These are phyloP conservation scores for Cottus gobio DNA, from an alignment of 2,113 vertebrate species.

Conservation along the genomic window DNA sequence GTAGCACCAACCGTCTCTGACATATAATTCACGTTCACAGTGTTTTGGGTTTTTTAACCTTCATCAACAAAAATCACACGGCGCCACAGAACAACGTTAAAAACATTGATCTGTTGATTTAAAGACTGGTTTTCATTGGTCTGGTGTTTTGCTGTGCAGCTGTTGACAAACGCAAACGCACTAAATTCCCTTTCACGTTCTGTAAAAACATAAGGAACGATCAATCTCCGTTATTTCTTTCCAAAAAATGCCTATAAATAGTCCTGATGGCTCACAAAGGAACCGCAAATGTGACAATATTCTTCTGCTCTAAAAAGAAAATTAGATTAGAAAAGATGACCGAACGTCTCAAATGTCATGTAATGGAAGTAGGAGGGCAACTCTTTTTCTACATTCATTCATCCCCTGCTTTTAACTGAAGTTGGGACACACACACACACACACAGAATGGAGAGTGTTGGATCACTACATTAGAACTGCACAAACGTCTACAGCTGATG, in stretches of 20 bases:
- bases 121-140: not conserved
- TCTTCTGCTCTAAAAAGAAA: constrained; percentile 2
- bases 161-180: not conserved
- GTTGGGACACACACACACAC: constrained; percentile 7
- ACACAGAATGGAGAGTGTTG: not conserved
- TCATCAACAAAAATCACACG: not conserved
- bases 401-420: not conserved
- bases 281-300: constrained; percentile 9
- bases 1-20: not conserved
- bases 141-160: not conserved
- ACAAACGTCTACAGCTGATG: constrained; percentile 28
- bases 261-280: not conserved
- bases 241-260: constrained; percentile 18
- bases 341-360: constrained; percentile 26
- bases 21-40: not conserved
- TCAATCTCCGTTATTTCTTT: not conserved
- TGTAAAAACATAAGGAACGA: not conserved
- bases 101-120: not conserved
- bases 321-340: constrained; percentile 33
- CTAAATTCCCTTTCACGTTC: not conserved
- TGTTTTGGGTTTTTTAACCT: not conserved
- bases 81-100: too few relatives aligned
- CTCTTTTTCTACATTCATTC: not conserved
- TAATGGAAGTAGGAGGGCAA: constrained; percentile 2
- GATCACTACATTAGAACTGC: constrained; percentile 21